A percentile compares a stretch with the other conserved stretches of the same genome.
Evolutionary conservation across 1,140 invertebrate species (phyloP).

Genomic region (Magallana angulata): DNA sequence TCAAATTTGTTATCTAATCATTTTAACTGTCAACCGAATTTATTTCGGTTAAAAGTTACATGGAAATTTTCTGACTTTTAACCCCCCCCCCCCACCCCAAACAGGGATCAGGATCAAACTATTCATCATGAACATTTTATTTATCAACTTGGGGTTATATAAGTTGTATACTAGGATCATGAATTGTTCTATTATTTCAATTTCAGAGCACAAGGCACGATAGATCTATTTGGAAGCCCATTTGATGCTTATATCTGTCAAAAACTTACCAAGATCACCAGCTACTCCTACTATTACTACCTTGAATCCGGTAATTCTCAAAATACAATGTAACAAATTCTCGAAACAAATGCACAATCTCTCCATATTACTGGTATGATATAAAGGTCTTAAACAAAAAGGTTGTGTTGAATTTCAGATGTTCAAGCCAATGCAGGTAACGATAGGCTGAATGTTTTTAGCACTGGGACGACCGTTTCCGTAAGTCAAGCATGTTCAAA

Average conservation of each 20-base stretch:
- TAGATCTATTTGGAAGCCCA: constrained; percentile 7
- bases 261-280: neutral
- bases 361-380: no score
- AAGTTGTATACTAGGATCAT: no score
- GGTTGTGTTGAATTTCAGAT: constrained; percentile 2
- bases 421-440: neutral
- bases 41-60: no score
- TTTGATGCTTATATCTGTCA: constrained; percentile 33
- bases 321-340: neutral
- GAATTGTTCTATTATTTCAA: neutral
- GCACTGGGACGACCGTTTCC: neutral
- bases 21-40: no score
- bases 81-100: no score
- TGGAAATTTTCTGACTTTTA: no score
- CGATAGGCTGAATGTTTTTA: constrained; percentile 4
- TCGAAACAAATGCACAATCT: no score
- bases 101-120: no score
- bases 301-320: neutral
- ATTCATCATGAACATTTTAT: no score
- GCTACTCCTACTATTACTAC: constrained; percentile 31
- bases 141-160: no score
- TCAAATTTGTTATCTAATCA: no score
- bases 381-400: no score
- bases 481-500: neutral
- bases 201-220: neutral